Percentiles rank a stretch among this genome's conserved stretches.
phyloP scores from a whole-genome alignment of 2,888 invertebrate species.

The Noctua comes region DNA sequence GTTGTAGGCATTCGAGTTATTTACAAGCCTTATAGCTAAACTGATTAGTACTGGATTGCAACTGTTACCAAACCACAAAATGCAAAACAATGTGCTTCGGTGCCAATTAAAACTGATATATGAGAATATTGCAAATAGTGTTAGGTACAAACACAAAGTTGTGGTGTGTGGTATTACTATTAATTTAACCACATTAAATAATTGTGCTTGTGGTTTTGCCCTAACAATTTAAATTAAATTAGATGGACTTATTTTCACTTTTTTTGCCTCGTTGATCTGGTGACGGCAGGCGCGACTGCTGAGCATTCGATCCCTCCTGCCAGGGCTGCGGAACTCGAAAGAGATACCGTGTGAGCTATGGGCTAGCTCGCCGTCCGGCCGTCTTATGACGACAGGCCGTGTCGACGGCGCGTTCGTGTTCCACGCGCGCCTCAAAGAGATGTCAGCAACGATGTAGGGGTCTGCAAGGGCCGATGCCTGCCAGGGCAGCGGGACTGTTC shows the following conservation, averaged over 20 bases:
- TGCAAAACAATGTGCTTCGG: neutral
- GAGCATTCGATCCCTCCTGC: too few relatives aligned
- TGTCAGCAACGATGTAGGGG: too few relatives aligned
- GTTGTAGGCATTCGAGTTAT: neutral
- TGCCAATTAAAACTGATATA: neutral
- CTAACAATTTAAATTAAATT: neutral
- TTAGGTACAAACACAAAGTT: neutral
- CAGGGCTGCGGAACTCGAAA: too few relatives aligned
- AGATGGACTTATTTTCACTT: neutral
- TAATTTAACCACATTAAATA: slow-evolving; percentile 5
- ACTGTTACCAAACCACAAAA: neutral
- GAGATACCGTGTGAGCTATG: too few relatives aligned
- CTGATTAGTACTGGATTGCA: neutral
- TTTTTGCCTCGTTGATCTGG: neutral
- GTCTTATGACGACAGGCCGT: too few relatives aligned
- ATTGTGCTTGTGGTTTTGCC: slow-evolving; percentile 11
- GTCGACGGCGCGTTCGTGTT: too few relatives aligned
- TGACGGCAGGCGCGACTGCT: neutral
- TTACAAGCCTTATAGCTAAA: neutral
- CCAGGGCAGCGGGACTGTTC: too few relatives aligned
- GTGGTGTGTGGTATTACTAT: neutral
- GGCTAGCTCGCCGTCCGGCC: too few relatives aligned
- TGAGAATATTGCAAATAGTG: neutral
- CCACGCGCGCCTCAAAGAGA: too few relatives aligned
- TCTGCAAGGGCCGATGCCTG: too few relatives aligned